Percentiles rank a stretch among this genome's conserved stretches.
Conservation (phyloP, 2,797 vertebrate species). For the Menidia menidia region DNA sequence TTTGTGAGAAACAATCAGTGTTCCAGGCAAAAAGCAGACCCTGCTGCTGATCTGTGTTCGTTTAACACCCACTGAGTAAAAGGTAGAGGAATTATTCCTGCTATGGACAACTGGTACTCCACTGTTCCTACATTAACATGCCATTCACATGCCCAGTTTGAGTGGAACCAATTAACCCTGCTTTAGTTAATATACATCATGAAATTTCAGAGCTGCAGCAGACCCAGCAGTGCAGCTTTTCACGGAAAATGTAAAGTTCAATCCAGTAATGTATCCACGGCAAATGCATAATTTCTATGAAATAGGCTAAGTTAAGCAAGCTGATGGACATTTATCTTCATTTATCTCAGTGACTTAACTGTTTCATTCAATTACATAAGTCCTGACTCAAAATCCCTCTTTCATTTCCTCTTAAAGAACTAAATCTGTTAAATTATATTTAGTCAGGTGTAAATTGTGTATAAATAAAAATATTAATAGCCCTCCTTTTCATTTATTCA, state of each 20-base stretch:
- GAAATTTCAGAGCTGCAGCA: background rate
- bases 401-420: too few species aligned
- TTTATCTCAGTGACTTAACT: background rate
- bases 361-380: too few species aligned
- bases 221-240: constrained; percentile 2
- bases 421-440: too few species aligned
- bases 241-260: background rate
- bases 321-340: background rate
- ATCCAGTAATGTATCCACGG: background rate
- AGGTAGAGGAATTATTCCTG: constrained; percentile 10
- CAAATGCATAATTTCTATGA: background rate
- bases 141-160: constrained; percentile 33
- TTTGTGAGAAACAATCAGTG: background rate
- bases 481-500: background rate
- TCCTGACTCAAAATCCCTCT: too few species aligned
- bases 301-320: background rate
- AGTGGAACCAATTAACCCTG: constrained; percentile 41
- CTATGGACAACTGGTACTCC: constrained; percentile 1
- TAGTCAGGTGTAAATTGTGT: background rate
- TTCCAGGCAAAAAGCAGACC: background rate
- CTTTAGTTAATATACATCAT: background rate
- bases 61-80: background rate
- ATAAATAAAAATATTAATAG: background rate
- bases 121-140: constrained; percentile 33
- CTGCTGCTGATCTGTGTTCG: background rate